Base-by-base conservation (phyloP, 1,140 invertebrate genomes). In the Cyrtorhinus lividipennis region DNA sequence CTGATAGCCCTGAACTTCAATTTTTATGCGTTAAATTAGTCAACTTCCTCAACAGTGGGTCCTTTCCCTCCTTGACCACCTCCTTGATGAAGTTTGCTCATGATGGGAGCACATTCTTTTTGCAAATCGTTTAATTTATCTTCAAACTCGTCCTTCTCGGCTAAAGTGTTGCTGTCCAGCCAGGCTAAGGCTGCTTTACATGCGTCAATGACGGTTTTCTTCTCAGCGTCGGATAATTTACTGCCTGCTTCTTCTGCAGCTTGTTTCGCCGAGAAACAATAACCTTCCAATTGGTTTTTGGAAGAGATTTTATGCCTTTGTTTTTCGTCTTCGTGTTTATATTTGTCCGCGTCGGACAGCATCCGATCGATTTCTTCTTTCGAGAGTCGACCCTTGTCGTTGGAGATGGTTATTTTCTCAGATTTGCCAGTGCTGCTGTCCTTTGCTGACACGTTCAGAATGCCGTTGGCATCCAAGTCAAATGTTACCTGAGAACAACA, bases 101-200 rank as follows among this genome's bases (percentile, higher is more conserved):
- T 88, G 45, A 87, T 78, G 0, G 86, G 84, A 26, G 80, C 75
- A 65, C 85, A 88, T 2, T 83, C 76, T n/a, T 74, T 74, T 69
- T 88, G 85, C 3, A 87, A 72, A 26, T 86, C 80, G 67, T 88
- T 85, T 61, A 88, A 71, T 65, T 83, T 85, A 65, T 85, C 75
- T 62, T 89, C 87, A 65, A 82, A 85, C 67, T 91, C 87, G 8
- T 86, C 81, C 67, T 87, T 86, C 62, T 87, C 82, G 0, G 88
- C 88, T 18, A 87, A 71, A 1, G 78, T 76, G 67, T 86, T 85
- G 3, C 69, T 67, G 61, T 85, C 83, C 10, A 88, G 68, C 86
- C 86, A 88, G 10, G 72, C 71, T 0, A 77, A 66, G 1, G 72
- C 72, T 1, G 71, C 69, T 22, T 80, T 73, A 65, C 81, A 84